phyloP scores from a whole-genome alignment of 2,797 vertebrate genomes.

The Huso huso region DNA sequence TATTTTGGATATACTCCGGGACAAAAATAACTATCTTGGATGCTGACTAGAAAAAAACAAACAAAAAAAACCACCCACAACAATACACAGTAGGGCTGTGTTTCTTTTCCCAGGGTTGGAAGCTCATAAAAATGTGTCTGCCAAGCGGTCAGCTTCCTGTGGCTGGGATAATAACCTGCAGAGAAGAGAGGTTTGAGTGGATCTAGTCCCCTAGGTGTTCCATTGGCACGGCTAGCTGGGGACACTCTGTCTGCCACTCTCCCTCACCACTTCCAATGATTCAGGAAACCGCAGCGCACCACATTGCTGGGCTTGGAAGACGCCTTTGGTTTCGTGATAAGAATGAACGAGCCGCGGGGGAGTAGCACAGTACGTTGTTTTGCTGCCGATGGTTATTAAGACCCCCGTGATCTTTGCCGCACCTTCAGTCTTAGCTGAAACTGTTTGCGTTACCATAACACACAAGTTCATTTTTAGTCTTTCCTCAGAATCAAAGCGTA shows the following conservation, averaged over 20 bases:
- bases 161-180: conserved; percentile 20
- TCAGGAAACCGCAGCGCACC: conserved; percentile 54
- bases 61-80: background rate
- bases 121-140: conserved; percentile 65
- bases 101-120: conserved; percentile 63
- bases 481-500: conserved; percentile 68
- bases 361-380: conserved; percentile 43
- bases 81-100: background rate
- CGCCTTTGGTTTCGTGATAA: conserved; percentile 56
- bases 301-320: conserved; percentile 43
- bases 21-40: background rate
- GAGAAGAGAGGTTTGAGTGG: conserved; percentile 18
- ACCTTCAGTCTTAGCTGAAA: conserved; percentile 37
- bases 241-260: conserved; percentile 51
- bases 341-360: conserved; percentile 46
- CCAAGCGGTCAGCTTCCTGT: conserved; percentile 68
- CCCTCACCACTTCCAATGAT: conserved; percentile 48
- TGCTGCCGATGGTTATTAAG: conserved; percentile 44
- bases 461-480: conserved; percentile 48
- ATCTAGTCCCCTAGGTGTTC: conserved; percentile 15
- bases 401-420: conserved; percentile 44
- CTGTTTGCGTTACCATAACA: conserved; percentile 34
- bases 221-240: conserved; percentile 43
- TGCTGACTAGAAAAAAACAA: background rate
- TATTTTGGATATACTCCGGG: background rate